Evolutionary conservation across 2,113 vertebrate species (phyloP).

Genomic region (Heloderma charlesbogerti): DNA sequence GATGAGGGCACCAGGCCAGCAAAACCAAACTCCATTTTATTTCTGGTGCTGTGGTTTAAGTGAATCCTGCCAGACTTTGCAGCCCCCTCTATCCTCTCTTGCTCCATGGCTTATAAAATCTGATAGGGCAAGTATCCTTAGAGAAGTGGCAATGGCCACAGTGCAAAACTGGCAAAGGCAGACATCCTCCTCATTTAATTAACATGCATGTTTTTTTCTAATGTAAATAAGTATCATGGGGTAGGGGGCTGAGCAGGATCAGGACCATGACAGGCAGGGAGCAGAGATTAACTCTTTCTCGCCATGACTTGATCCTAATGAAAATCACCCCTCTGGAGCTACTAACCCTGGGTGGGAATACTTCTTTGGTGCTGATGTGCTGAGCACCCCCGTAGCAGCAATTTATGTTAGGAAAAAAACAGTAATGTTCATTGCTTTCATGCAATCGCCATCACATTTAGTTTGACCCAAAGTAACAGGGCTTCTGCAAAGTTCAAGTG

Average conservation of each 20-base stretch:
- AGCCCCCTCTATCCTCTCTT: not conserved
- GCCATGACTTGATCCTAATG: too few species aligned
- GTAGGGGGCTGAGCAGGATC: not conserved
- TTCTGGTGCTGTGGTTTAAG: too few species aligned
- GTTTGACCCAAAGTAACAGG: not conserved
- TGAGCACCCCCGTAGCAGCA: not conserved
- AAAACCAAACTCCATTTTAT: too few species aligned
- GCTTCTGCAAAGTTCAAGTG: not conserved
- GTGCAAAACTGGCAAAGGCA: not conserved
- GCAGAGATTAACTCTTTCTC: not conserved
- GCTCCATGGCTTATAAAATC: not conserved
- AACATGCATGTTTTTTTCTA: too few species aligned
- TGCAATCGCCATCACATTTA: not conserved
- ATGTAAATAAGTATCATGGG: not conserved
- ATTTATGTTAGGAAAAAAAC: too few species aligned
- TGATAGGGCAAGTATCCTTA: not conserved
- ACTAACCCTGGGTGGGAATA: not conserved
- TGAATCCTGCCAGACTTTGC: not conserved
- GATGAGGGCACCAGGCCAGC: too few species aligned
- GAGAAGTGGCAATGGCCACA: not conserved
- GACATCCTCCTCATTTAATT: too few species aligned
- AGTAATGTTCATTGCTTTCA: not conserved
- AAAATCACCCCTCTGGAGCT: not conserved
- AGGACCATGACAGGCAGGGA: not conserved
- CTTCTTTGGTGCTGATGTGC: not conserved